Evolutionary conservation across 1,140 invertebrate genomes (phyloP).

Genomic region (Holotrichia oblita): DNA sequence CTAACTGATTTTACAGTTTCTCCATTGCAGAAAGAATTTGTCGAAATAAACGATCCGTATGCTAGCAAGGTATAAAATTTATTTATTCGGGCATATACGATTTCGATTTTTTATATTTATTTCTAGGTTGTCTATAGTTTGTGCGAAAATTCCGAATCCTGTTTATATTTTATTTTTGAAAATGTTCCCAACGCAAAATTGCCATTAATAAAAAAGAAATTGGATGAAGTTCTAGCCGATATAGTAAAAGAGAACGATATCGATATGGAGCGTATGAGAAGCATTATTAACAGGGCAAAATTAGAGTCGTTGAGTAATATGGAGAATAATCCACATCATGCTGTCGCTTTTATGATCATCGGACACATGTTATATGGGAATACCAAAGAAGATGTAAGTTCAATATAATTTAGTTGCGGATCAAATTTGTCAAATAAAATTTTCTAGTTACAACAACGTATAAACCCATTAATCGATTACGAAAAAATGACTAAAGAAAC

Average conservation of each 20-base stretch:
- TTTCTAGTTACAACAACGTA: conserved; percentile 73
- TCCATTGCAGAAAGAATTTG: conserved; percentile 84
- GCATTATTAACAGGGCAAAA: conserved; percentile 77
- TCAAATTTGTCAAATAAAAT: background rate
- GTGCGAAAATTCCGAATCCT: conserved; percentile 76
- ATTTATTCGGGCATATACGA: too few relatives aligned
- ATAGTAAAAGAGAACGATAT: conserved; percentile 67
- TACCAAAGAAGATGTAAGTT: conserved; percentile 75
- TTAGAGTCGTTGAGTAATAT: conserved; percentile 76
- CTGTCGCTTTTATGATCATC: conserved; percentile 79
- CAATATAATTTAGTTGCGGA: conserved; percentile 5
- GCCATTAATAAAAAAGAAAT: conserved; percentile 68
- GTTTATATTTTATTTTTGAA: conserved; percentile 77
- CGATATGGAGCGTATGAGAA: conserved; percentile 79
- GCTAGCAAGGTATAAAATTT: conserved; percentile 78
- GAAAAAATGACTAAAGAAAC: conserved; percentile 71
- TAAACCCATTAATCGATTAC: conserved; percentile 76
- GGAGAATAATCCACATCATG: conserved; percentile 80
- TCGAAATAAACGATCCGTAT: conserved; percentile 83
- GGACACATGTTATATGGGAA: conserved; percentile 85
- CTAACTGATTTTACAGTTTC: conserved; percentile 85
- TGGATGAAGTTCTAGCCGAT: conserved; percentile 67
- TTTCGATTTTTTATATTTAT: conserved; percentile 40
- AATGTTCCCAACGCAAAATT: conserved; percentile 81
- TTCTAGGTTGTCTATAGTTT: conserved; percentile 73